A percentile compares a stretch with the other conserved stretches of the same genome.
These are phyloP conservation scores for Stichodactyla mertensii DNA, from an alignment of 64 coral and sea anemone species.

Conservation along the genomic window DNA sequence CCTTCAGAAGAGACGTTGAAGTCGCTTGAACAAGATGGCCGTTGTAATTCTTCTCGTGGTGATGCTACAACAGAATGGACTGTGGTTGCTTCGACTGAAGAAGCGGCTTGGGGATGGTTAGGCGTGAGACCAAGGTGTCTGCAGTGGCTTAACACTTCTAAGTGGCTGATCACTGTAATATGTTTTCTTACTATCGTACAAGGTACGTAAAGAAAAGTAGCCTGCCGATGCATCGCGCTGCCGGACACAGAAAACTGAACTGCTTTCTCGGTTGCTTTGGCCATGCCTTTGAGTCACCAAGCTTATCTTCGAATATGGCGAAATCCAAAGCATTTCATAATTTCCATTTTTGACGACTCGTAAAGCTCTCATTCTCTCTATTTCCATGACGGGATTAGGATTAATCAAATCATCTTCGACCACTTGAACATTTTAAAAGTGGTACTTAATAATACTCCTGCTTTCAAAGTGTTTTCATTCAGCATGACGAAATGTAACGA, in stretches of 20 bases:
- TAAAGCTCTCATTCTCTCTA: no score
- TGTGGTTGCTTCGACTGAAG: not conserved
- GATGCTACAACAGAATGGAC: no score
- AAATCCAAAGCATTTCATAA: not conserved
- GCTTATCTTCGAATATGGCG: no score
- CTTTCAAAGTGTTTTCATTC: no score
- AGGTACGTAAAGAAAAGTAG: slow-evolving; percentile 3
- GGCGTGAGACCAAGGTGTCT: slow-evolving; percentile 12
- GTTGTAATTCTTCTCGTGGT: no score
- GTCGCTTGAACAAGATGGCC: not conserved
- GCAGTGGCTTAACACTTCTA: slow-evolving; percentile 35
- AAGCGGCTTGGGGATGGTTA: slow-evolving; percentile 11
- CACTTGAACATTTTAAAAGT: not conserved
- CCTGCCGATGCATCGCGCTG: not conserved
- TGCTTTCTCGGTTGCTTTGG: no score
- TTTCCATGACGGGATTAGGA: no score
- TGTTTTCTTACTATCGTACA: slow-evolving; percentile 6
- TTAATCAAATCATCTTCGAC: no score
- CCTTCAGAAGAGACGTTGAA: not conserved
- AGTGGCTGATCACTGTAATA: not conserved
- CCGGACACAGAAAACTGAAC: not conserved
- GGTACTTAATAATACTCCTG: not conserved
- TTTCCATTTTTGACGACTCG: not conserved
- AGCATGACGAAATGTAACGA: no score
- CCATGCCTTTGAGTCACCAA: no score